Evolutionary conservation across 1,140 invertebrate species (phyloP), one percentile per base, ranked within the genome.

Genomic region (Polyergus mexicanus): DNA sequence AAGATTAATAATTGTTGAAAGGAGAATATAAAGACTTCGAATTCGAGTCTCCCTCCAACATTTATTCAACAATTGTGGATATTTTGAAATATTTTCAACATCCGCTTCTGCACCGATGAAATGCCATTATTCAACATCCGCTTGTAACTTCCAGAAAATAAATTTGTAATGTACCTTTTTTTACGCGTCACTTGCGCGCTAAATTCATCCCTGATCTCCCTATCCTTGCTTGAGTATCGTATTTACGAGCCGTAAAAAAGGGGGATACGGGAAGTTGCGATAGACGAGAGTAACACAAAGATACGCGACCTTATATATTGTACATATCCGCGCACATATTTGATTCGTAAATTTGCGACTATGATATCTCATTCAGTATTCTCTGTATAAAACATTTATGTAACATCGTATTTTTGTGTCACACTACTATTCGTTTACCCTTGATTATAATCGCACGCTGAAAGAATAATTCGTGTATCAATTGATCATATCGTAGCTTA

Each of bases 231-330:
- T 51, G 69, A 85, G 71, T 58, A 54, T 66, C 71, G 65, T 89
- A 71, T 90, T 90, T 89, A 90, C 75, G 89, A 89, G 81, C 41
- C 75, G 86, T 86, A 90, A 89, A 90, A 90, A 56, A 85, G 69
- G 62, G 47, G 62, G 85, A 87, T 83, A 81, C 69, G 68, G 68
- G 25, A 71, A 74, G 56, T 87, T 86, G 44, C 16, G 78, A 84
- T 89, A 47, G 80, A 69, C 25, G 62, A 54, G 41, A n/a, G 38
- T 66, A 74, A 41, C 56, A 63, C 32, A 44, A 54, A 74, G 32
- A 25, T 68, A 54, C 54, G 25, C 69, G 66, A 89, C 78, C 54
- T 38, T 69, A 84, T 65, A n/a, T n/a, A n/a, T n/a, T n/a, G n/a
- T n/a, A n/a, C n/a, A n/a, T n/a, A 87, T 71, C 74, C 22, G 62